Conservation (phyloP, 2,113 vertebrate species). For the Melanostigma gelatinosum region DNA sequence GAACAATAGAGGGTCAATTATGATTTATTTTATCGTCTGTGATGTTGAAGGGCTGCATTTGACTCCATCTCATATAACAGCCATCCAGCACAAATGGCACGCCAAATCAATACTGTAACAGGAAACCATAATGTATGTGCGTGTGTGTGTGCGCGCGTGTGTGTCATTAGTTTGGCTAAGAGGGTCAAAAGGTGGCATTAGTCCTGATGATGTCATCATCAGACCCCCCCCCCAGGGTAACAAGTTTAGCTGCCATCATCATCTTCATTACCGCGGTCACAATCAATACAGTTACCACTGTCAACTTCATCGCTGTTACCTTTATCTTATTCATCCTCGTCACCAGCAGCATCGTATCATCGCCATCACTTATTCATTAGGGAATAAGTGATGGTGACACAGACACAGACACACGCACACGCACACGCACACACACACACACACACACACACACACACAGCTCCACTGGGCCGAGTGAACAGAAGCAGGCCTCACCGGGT, state of each 20-base stretch:
- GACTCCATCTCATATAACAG: constrained; percentile 71
- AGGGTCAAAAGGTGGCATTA: constrained; percentile 63
- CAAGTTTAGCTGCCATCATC: constrained; percentile 22
- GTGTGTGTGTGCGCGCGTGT: constrained; percentile 12
- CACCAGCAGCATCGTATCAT: too few relatives aligned
- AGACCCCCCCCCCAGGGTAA: constrained; percentile 25
- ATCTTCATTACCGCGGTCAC: constrained; percentile 9
- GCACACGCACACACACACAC: neutral
- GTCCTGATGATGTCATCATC: constrained; percentile 70
- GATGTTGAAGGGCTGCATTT: constrained; percentile 33
- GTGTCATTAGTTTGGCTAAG: constrained; percentile 52
- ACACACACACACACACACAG: too few relatives aligned
- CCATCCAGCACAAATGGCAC: constrained; percentile 67
- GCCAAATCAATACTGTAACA: constrained; percentile 75
- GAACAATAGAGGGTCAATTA: constrained; percentile 32
- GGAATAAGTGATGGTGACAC: neutral
- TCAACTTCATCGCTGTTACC: neutral
- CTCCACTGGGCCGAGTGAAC: neutral
- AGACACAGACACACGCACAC: too few relatives aligned
- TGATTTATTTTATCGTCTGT: constrained; percentile 4
- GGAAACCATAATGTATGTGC: constrained; percentile 72
- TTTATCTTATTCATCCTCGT: neutral
- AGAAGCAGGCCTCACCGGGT: constrained; percentile 28
- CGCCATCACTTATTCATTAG: too few relatives aligned
- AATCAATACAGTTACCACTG: neutral